Percentiles rank a stretch among this genome's conserved stretches.
Conservation (phyloP, 2,797 vertebrate genomes). For the Spinus olivaceus region DNA sequence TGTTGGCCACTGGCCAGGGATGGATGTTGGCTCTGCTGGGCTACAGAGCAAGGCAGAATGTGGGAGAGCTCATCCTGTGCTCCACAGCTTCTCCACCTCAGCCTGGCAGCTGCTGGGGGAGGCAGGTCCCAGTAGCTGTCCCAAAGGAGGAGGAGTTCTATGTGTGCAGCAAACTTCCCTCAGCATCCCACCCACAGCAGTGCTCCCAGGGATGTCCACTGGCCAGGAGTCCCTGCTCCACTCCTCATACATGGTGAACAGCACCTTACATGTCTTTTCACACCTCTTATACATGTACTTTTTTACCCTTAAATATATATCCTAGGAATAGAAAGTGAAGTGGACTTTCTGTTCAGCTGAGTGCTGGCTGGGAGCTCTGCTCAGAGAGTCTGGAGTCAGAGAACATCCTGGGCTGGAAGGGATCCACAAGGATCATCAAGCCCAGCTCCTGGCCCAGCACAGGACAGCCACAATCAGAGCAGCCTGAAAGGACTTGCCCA, state of each 20-base stretch:
- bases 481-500: not conserved
- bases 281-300: accelerated
- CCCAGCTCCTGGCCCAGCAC: not conserved
- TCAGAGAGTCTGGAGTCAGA: not conserved
- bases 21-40: not conserved
- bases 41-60: accelerated
- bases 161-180: not conserved
- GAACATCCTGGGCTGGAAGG: not conserved
- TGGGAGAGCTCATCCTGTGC: not conserved
- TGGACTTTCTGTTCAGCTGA: not conserved
- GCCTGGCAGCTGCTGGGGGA: not conserved
- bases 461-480: not conserved
- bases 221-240: not conserved
- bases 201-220: not conserved
- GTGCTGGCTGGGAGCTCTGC: not conserved
- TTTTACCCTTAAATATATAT: not conserved
- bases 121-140: not conserved
- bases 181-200: accelerated
- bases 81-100: not conserved
- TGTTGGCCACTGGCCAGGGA: accelerated
- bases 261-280: not conserved
- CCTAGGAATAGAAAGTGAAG: not conserved
- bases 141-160: not conserved
- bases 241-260: not conserved
- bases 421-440: not conserved